These are phyloP conservation scores for Heliconius nattereri DNA, from an alignment of 1,140 invertebrate genomes.

Conservation along the genomic window DNA sequence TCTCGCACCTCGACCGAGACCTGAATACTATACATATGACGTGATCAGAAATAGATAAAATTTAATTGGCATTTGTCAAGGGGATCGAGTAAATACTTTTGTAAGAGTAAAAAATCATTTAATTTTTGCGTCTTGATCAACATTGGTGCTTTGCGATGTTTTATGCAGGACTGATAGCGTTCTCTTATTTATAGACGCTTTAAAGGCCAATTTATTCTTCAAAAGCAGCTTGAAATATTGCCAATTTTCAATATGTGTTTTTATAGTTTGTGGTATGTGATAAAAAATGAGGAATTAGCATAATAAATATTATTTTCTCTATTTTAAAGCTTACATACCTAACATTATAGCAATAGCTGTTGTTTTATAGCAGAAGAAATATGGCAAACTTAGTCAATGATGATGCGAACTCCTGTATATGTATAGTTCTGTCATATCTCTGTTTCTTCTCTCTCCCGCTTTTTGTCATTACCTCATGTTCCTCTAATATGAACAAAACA, in stretches of 20 bases:
- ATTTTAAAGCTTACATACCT: too few relatives aligned
- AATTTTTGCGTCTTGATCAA: conserved; percentile 37
- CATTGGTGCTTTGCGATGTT: conserved; percentile 28
- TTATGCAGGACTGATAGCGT: conserved; percentile 26
- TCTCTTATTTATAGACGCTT: conserved; percentile 37
- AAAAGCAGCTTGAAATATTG: conserved; percentile 30
- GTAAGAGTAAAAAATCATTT: conserved; percentile 43
- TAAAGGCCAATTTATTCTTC: conserved; percentile 37
- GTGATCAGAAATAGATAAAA: conserved; percentile 47
- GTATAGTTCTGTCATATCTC: too few relatives aligned
- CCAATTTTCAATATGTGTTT: conserved; percentile 23
- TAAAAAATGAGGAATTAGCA: background rate
- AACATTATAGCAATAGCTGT: too few relatives aligned
- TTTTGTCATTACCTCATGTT: too few relatives aligned
- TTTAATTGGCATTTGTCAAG: conserved; percentile 52
- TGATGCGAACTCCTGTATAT: too few relatives aligned
- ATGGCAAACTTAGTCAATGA: too few relatives aligned
- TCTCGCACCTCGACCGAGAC: conserved; percentile 34
- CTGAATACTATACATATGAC: conserved; percentile 28
- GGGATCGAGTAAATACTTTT: conserved; percentile 44
- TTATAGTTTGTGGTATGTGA: background rate
- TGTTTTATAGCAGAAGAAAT: too few relatives aligned
- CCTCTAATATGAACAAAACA: background rate
- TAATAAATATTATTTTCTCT: background rate
- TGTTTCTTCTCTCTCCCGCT: too few relatives aligned